Conservation (phyloP, 2,113 vertebrate species). For the Psittacula cyanocephala region DNA sequence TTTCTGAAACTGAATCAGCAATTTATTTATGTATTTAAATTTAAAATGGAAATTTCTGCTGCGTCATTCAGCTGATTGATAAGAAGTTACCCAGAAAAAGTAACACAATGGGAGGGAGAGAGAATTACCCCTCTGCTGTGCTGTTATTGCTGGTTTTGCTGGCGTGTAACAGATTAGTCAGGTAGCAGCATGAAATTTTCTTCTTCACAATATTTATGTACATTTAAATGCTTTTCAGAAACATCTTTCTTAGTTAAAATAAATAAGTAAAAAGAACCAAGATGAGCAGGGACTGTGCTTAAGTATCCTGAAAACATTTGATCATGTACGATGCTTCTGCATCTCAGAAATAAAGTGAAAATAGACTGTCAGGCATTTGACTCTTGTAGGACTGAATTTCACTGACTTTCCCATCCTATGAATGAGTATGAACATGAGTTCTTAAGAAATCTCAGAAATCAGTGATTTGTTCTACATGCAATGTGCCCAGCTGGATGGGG, state of each 20-base stretch:
- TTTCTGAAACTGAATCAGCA: background rate
- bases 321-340: background rate
- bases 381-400: background rate
- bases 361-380: background rate
- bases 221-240: slow-evolving; percentile 4
- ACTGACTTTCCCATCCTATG: background rate
- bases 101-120: background rate
- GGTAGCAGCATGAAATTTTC: background rate
- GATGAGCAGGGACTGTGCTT: background rate
- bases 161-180: background rate
- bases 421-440: background rate
- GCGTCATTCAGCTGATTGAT: background rate
- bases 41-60: slow-evolving; percentile 51
- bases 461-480: background rate
- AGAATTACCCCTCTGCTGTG: background rate
- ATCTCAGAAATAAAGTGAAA: background rate
- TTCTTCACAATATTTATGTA: background rate
- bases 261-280: background rate
- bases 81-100: background rate
- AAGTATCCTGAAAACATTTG: background rate
- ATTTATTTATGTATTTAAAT: background rate
- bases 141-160: background rate
- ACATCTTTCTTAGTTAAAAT: background rate
- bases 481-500: background rate
- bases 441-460: background rate